These are phyloP conservation scores for Clytia hemisphaerica DNA, from an alignment of 30 jellyfish, hydroid and myxozoan species.

Conservation along the genomic window DNA sequence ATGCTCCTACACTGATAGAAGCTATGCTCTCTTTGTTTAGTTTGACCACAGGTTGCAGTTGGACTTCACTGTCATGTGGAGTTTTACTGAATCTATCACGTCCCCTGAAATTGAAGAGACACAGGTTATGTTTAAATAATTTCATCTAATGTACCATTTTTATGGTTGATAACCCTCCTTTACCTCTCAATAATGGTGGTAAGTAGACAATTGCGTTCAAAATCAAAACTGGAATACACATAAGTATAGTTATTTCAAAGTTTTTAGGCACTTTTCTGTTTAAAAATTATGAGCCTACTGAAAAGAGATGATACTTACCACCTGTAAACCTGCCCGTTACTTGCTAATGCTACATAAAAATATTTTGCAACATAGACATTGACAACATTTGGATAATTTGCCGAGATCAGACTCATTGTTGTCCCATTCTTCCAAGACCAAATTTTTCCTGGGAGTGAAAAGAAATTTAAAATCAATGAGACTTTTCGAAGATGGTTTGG, in stretches of 20 bases:
- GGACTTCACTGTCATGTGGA: not conserved
- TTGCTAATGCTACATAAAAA: slow-evolving; percentile 62
- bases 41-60: slow-evolving; percentile 26
- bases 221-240: no score
- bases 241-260: no score
- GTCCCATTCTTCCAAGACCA: slow-evolving; percentile 88
- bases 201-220: no score
- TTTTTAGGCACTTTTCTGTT: not conserved
- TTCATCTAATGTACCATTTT: no score
- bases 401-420: not conserved
- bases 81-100: slow-evolving; percentile 27
- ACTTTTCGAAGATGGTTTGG: no score
- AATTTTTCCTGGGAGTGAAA: slow-evolving; percentile 34
- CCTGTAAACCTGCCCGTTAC: slow-evolving; percentile 68
- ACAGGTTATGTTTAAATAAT: no score
- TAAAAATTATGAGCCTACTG: not conserved
- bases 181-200: no score
- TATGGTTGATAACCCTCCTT: no score
- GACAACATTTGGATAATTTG: slow-evolving; percentile 1
- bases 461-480: no score
- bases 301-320: slow-evolving; percentile 43
- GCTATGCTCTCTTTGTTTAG: slow-evolving; percentile 20
- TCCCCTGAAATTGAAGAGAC: slow-evolving; percentile 28
- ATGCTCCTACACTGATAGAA: slow-evolving; percentile 34
- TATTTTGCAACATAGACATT: slow-evolving; percentile 40